Conservation (phyloP, 2,888 invertebrate species). For the Hyalella azteca region DNA sequence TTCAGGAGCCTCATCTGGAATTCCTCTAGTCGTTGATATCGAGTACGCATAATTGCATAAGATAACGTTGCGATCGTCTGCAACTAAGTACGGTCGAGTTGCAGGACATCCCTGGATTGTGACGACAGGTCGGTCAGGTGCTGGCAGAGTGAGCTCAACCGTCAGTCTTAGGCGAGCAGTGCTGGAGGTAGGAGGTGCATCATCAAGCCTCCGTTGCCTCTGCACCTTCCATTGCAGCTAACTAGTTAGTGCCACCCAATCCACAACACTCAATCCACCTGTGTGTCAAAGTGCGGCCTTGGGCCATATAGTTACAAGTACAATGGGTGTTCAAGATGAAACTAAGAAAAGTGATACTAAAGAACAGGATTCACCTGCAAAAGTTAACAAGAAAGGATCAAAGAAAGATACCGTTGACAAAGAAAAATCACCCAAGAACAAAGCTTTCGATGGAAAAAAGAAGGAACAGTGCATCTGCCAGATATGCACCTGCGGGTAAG, state of each 20-base stretch:
- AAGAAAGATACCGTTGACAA: constrained; percentile 22
- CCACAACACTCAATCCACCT: constrained; percentile 1
- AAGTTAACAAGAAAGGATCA: constrained; percentile 25
- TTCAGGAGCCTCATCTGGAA: constrained; percentile 7
- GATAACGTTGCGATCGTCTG: not conserved
- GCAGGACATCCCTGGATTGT: constrained; percentile 12
- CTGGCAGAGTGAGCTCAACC: constrained; percentile 5
- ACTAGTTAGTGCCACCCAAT: constrained; percentile 33
- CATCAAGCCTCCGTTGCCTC: constrained; percentile 20
- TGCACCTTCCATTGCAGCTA: constrained; percentile 4
- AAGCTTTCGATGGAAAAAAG: not conserved
- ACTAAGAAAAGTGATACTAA: constrained; percentile 40
- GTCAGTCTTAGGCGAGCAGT: not conserved
- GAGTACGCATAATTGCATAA: not conserved
- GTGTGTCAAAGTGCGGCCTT: constrained; percentile 34
- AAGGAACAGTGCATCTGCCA: constrained; percentile 52
- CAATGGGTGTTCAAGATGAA: constrained; percentile 46
- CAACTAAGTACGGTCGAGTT: not conserved
- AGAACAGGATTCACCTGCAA: constrained; percentile 27
- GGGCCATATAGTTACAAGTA: constrained; percentile 27
- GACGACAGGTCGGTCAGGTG: not conserved
- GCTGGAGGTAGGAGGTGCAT: constrained; percentile 2
- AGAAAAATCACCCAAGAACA: constrained; percentile 24
- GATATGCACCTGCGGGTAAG: constrained; percentile 56
- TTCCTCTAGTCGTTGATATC: no score